phyloP scores from a whole-genome alignment of 2,113 vertebrate species.

The Epinephelus fuscoguttatus region DNA sequence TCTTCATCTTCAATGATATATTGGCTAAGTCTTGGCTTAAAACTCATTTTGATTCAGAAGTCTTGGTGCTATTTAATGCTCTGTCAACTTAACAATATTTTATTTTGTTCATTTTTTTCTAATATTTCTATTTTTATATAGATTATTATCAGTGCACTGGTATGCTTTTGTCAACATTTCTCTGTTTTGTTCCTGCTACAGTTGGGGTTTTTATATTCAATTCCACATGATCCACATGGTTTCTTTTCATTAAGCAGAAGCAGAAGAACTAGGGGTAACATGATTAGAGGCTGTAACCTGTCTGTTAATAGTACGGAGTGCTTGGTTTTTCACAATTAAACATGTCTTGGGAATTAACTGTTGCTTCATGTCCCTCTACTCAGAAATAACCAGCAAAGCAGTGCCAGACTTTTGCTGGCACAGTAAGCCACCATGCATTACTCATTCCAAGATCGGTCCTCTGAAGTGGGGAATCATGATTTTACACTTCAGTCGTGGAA shows the following conservation, averaged over 20 bases:
- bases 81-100: neutral
- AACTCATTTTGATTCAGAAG: neutral
- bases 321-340: conserved; percentile 37
- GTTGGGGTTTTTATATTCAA: neutral
- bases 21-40: neutral
- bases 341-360: conserved; percentile 57
- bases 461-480: conserved; percentile 57
- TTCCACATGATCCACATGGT: neutral
- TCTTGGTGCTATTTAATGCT: neutral
- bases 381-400: conserved; percentile 31
- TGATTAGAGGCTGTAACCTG: conserved; percentile 5
- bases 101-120: neutral
- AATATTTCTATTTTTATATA: neutral
- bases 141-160: neutral
- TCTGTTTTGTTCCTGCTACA: neutral
- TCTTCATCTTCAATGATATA: neutral
- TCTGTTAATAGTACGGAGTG: conserved; percentile 15
- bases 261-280: neutral
- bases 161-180: neutral
- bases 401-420: conserved; percentile 67
- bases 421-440: conserved; percentile 20
- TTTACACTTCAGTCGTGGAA: conserved; percentile 50
- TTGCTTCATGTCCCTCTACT: conserved; percentile 59
- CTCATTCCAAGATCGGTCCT: conserved; percentile 64
- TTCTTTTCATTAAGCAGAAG: neutral